Percentiles rank a stretch among this genome's conserved stretches.
phyloP scores from a whole-genome alignment of 2,888 invertebrate genomes.

The Lamproptera curius region DNA sequence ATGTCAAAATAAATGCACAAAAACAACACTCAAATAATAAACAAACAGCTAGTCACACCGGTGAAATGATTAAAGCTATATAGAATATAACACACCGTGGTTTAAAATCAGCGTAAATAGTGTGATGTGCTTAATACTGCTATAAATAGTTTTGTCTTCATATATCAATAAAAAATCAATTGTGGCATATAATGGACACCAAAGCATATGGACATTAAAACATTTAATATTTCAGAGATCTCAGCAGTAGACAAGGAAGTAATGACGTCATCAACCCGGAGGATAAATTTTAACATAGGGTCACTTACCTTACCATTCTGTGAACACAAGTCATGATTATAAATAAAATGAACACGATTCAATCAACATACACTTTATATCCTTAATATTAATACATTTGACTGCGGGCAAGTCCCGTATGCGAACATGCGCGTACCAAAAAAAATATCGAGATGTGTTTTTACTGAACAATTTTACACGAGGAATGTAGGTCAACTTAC shows the following conservation, averaged over 20 bases:
- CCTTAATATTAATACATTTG: constrained; percentile 73
- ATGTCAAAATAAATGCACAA: no score
- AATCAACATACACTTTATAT: constrained; percentile 78
- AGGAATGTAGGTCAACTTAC: constrained; percentile 61
- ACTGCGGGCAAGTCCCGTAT: constrained; percentile 46
- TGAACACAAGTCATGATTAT: constrained; percentile 69
- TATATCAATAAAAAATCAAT: no score
- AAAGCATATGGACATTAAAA: no score
- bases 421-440: constrained; percentile 29
- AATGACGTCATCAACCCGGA: background rate
- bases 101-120: no score
- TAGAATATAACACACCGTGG: no score
- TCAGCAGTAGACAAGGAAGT: background rate
- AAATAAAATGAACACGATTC: constrained; percentile 75
- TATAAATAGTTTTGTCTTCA: no score
- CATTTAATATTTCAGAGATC: no score
- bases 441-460: constrained; percentile 8
- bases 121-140: no score
- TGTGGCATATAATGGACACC: no score
- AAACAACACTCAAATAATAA: no score
- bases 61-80: no score
- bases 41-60: no score
- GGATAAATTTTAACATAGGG: constrained; percentile 38
- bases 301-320: constrained; percentile 69
- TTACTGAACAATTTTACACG: constrained; percentile 52